Conservation (phyloP, 2,797 vertebrate genomes). For the Lutjanus argentimaculatus region DNA sequence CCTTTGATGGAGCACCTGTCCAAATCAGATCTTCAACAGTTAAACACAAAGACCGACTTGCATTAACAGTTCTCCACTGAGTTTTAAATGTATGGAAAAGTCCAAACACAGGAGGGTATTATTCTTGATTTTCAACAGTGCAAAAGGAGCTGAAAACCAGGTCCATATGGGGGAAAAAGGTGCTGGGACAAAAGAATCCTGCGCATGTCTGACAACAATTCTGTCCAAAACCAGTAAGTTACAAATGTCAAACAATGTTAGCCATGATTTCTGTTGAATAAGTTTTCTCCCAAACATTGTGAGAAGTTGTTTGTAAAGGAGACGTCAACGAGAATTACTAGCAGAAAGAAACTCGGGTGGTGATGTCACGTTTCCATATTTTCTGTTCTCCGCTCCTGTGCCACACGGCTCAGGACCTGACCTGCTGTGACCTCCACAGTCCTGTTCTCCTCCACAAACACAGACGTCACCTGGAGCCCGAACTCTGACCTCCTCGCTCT, state of each 20-base stretch:
- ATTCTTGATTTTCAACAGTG: conserved; percentile 42
- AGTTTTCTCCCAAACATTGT: conserved; percentile 51
- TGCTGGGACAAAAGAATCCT: conserved; percentile 51
- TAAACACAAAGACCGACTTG: conserved; percentile 51
- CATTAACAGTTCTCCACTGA: conserved; percentile 45
- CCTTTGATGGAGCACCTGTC: conserved; percentile 70
- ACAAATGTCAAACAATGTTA: conserved; percentile 73
- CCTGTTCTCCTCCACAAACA: conserved; percentile 57
- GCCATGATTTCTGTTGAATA: conserved; percentile 51
- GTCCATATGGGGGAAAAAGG: conserved; percentile 46
- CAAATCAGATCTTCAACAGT: conserved; percentile 54
- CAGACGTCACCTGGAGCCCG: conserved; percentile 61
- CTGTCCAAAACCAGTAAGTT: conserved; percentile 38
- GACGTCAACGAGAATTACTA: conserved; percentile 51
- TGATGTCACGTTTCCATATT: conserved; percentile 40
- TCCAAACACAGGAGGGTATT: conserved; percentile 48
- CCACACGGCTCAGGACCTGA: conserved; percentile 44
- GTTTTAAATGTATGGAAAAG: conserved; percentile 51
- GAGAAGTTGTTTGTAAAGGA: conserved; percentile 62
- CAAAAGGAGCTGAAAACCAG: conserved; percentile 42
- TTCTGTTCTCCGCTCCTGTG: conserved; percentile 38
- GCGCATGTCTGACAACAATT: conserved; percentile 41
- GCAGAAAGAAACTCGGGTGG: conserved; percentile 20
- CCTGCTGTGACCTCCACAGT: conserved; percentile 50
- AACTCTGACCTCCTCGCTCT: conserved; percentile 74